Evolutionary conservation across 2,113 vertebrate genomes (phyloP).

Genomic region (cattle (Bos taurus)): ARS-UCD2.0 NC_037328.1:63059501-63060000

Average conservation of each 20-base stretch:
- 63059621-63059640: neutral
- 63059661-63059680: neutral
- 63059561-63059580: neutral
- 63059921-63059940: neutral
- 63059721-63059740: neutral
- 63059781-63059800: neutral
- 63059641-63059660: neutral
- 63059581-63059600: neutral
- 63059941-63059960: neutral
- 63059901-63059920: neutral
- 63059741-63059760: neutral
- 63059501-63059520: neutral
- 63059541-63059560: neutral
- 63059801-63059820: neutral
- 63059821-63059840: neutral
- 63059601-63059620: neutral
- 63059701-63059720: neutral
- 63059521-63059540: neutral
- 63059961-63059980: neutral
- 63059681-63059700: neutral
- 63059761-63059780: neutral
- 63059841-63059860: neutral
- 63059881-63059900: neutral
- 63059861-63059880: neutral
- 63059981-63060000: neutral